These are phyloP conservation scores for Myotis yumanensis DNA, from an alignment of 2,113 vertebrate species.

Conservation along the genomic window DNA sequence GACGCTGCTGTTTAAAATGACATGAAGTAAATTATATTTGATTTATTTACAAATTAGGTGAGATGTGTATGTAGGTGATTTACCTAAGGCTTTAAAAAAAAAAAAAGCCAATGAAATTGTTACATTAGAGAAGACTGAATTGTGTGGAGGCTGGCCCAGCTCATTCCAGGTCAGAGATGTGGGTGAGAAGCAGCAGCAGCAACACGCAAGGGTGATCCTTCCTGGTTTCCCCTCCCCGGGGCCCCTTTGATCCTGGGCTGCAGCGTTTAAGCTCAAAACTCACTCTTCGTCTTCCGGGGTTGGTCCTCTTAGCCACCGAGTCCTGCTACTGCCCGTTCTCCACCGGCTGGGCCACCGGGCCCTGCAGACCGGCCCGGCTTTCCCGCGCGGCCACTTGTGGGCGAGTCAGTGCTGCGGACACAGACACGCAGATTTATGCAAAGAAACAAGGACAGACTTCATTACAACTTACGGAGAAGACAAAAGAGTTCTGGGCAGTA, in stretches of 20 bases:
- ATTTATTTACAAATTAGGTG: not conserved
- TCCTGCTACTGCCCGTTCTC: not conserved
- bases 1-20: not conserved
- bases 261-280: not conserved
- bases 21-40: not conserved
- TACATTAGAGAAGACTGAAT: not conserved
- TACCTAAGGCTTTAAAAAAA: not conserved
- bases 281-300: not conserved
- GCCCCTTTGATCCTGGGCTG: not conserved
- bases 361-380: not conserved
- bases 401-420: no score
- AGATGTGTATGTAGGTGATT: not conserved
- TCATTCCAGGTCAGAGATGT: no score
- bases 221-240: conserved; percentile 66
- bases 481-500: not conserved
- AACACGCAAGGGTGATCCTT: not conserved
- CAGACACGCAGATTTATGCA: not conserved
- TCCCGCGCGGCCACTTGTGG: no score
- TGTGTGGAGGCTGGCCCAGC: not conserved
- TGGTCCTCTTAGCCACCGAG: not conserved
- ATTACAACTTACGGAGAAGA: not conserved
- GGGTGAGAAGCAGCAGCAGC: no score
- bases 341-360: not conserved
- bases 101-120: not conserved
- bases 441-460: not conserved